Evolutionary conservation across 2,888 invertebrate species (phyloP), one percentile per base, ranked within the genome.

Genomic region (Entomobrya proxima): DNA sequence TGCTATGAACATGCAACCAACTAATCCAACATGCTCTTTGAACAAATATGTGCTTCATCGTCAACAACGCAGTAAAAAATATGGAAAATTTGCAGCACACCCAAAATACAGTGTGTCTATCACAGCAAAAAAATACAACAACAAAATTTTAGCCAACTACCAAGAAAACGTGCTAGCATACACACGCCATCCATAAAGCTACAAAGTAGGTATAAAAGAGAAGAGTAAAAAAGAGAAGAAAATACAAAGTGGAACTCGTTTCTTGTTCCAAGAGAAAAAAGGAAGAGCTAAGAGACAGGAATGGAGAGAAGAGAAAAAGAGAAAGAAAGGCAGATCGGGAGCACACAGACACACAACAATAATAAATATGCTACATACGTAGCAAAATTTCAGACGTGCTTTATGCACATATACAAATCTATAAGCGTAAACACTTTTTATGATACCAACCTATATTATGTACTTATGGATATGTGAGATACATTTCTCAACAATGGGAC

Each of bases 251-350:
- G 69, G 69, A 30, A 67, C 58, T 72, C 72, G 52, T 55, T 67
- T 83, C 84, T 78, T 69, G 50, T 72, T 61, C 50, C 27, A 55
- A 32, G 32, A 64, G 64, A 18, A 11, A 76, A 58, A 4, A 24
- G 13, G 21, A 58, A 24, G 13, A 44, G 58, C 30, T 35, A 67
- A 30, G 11, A 13, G 35, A 83, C 13, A 35, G 64, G 52, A 47
- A 78, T 18, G 24, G 37, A 40, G 72, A 76, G 44, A 55, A 44
- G 64, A 47, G 55, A 35, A 76, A 44, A 78, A 15, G 52, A 61
- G 61, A 77, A 55, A 76, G 67, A 55, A 52, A 83, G 27, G 47
- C 30, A 69, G 61, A 77, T 74, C 32, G 77, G 30, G 72, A 74
- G 47, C 6, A 58, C 40, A 72, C 40, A 30, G 35, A 44, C 40